A percentile compares a stretch with the other conserved stretches of the same genome.
These are phyloP conservation scores for Horisme vitalbata DNA, from an alignment of 2,888 invertebrate species.

Conservation along the genomic window DNA sequence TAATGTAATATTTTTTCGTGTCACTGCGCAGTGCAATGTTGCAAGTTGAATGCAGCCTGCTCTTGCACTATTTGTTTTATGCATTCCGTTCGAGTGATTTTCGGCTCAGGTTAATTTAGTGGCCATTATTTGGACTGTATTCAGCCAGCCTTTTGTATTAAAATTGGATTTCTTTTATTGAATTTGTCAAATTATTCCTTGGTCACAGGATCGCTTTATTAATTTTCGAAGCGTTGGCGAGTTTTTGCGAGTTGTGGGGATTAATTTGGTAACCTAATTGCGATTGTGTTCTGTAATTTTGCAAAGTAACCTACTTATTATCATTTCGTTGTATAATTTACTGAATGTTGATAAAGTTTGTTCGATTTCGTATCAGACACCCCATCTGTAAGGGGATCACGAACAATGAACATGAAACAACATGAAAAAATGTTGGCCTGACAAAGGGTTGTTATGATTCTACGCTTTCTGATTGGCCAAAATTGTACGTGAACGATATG, in stretches of 20 bases:
- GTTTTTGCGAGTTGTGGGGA: slow-evolving; percentile 5
- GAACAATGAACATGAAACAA: no score
- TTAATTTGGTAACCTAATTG: neutral
- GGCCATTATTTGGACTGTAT: slow-evolving; percentile 48
- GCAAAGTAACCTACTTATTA: no score
- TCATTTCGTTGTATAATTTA: no score
- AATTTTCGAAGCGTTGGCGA: slow-evolving; percentile 35
- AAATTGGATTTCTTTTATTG: slow-evolving; percentile 58
- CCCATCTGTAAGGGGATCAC: no score
- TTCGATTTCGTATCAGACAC: no score
- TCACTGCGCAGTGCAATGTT: no score
- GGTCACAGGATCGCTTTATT: slow-evolving; percentile 45
- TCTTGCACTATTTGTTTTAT: slow-evolving; percentile 53
- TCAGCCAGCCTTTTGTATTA: slow-evolving; percentile 46
- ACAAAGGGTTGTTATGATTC: no score
- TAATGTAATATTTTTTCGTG: neutral
- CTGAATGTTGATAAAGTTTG: no score
- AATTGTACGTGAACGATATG: no score
- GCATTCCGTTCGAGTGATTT: slow-evolving; percentile 53
- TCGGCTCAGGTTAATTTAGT: slow-evolving; percentile 56
- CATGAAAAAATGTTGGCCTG: no score
- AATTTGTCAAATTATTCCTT: slow-evolving; percentile 51
- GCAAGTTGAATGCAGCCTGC: slow-evolving; percentile 1
- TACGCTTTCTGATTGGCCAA: no score
- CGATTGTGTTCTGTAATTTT: neutral